Percentiles rank a stretch among this genome's conserved stretches.
Evolutionary conservation across 2,113 vertebrate species (phyloP).

Genomic region (Micromys minutus): DNA sequence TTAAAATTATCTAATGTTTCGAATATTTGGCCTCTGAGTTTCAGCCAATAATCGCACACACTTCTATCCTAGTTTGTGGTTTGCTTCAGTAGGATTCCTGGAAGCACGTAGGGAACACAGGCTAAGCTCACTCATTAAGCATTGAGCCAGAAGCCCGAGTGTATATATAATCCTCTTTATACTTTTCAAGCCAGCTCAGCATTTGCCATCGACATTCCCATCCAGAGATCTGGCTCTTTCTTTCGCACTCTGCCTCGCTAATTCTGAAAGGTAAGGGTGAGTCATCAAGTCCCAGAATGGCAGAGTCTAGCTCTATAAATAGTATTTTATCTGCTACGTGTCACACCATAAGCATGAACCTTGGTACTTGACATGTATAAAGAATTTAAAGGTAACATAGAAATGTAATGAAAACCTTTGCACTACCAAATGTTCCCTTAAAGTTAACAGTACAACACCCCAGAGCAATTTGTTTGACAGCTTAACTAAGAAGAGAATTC

Average conservation of each 20-base stretch:
- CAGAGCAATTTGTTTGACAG: not conserved
- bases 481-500: not conserved
- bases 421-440: not conserved
- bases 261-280: constrained; percentile 13
- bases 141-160: constrained; percentile 53
- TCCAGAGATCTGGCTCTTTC: not conserved
- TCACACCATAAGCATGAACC: not conserved
- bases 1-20: constrained; percentile 54
- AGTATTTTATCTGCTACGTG: not conserved
- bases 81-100: constrained; percentile 15
- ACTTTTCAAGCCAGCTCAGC: constrained; percentile 45
- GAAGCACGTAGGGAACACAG: constrained; percentile 1
- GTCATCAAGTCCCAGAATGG: constrained; percentile 21
- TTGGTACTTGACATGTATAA: not conserved
- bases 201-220: constrained; percentile 33
- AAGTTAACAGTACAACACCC: not conserved
- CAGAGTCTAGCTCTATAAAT: not conserved
- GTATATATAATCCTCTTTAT: constrained; percentile 28
- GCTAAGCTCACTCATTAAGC: constrained; percentile 8
- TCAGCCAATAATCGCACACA: not conserved
- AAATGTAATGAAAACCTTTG: constrained; percentile 10
- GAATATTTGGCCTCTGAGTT: constrained; percentile 55
- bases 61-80: constrained; percentile 14
- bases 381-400: constrained; percentile 38
- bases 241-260: constrained; percentile 38